These are phyloP conservation scores for Lasioglossum pauxillum DNA, from an alignment of 2,888 invertebrate species.

Conservation along the genomic window DNA sequence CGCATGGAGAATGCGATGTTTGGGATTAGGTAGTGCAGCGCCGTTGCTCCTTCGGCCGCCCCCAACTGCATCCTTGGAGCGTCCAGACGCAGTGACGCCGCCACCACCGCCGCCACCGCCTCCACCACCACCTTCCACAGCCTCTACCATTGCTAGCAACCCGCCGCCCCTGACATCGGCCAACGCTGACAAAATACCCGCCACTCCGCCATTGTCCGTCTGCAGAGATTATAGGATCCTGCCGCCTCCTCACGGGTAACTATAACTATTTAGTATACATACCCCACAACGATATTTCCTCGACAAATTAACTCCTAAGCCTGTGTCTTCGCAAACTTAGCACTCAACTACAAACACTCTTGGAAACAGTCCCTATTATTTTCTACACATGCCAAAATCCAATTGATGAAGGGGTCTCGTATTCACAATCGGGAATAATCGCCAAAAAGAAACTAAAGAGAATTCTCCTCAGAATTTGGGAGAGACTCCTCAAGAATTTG, in stretches of 20 bases:
- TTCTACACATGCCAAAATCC: too few relatives aligned
- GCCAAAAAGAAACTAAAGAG: too few relatives aligned
- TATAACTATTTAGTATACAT: neutral
- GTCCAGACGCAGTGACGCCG: slow-evolving; percentile 74
- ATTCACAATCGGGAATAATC: too few relatives aligned
- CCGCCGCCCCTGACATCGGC: slow-evolving; percentile 59
- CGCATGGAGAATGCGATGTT: slow-evolving; percentile 95
- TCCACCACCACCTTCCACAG: slow-evolving; percentile 65
- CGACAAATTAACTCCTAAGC: too few relatives aligned
- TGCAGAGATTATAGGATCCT: slow-evolving; percentile 80
- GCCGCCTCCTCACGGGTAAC: slow-evolving; percentile 79
- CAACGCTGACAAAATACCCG: slow-evolving; percentile 69
- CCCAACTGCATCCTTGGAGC: slow-evolving; percentile 74
- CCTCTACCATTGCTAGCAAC: slow-evolving; percentile 67
- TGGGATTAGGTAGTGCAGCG: slow-evolving; percentile 86
- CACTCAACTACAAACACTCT: too few relatives aligned
- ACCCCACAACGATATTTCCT: too few relatives aligned
- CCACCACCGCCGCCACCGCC: slow-evolving; percentile 59
- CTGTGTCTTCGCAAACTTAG: too few relatives aligned
- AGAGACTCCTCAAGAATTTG: too few relatives aligned
- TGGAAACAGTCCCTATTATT: too few relatives aligned
- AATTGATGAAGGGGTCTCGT: too few relatives aligned
- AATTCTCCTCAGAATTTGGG: too few relatives aligned
- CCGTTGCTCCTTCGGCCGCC: slow-evolving; percentile 82
- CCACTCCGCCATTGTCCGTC: slow-evolving; percentile 70